Evolutionary conservation across 2,888 invertebrate genomes (phyloP).

Genomic region (Archaeoteleia sp.): DNA sequence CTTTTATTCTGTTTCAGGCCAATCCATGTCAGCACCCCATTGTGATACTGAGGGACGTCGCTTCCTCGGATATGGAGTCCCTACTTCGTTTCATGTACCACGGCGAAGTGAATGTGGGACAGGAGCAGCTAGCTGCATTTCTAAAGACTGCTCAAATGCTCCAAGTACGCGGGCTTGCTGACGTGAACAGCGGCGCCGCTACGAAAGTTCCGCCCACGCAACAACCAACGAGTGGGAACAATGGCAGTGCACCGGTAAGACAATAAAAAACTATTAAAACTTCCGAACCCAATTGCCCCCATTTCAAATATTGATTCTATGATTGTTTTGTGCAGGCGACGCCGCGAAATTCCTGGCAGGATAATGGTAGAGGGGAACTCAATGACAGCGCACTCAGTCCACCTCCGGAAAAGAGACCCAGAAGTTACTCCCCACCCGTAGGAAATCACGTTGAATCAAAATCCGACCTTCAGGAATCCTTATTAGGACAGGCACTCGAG

Average conservation of each 20-base stretch:
- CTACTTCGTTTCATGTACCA: conserved; percentile 94
- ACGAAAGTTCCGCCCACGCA: conserved; percentile 67
- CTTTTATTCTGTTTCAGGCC: too few species aligned
- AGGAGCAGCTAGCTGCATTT: conserved; percentile 90
- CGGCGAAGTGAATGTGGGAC: conserved; percentile 92
- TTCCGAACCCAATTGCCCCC: conserved; percentile 1
- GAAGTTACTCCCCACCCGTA: conserved; percentile 71
- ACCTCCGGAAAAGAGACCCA: conserved; percentile 75
- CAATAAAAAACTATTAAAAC: too few species aligned
- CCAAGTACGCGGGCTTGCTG: conserved; percentile 90
- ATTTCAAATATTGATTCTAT: conserved; percentile 7
- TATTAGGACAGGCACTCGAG: conserved; percentile 87
- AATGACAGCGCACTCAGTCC: conserved; percentile 78
- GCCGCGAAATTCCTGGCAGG: conserved; percentile 80
- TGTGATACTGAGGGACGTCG: conserved; percentile 89
- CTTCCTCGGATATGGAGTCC: conserved; percentile 90
- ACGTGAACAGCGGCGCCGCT: conserved; percentile 79
- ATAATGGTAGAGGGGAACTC: conserved; percentile 77
- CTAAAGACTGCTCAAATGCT: conserved; percentile 90
- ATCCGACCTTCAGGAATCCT: conserved; percentile 82
- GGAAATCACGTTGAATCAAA: conserved; percentile 71
- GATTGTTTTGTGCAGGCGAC: conserved; percentile 75
- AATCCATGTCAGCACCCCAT: conserved; percentile 95
- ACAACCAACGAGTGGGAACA: conserved; percentile 76
- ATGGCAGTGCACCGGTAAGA: conserved; percentile 84